Percentiles rank a stretch among this genome's conserved stretches.
These are phyloP conservation scores for Lindbergichthys nudifrons DNA, from an alignment of 2,797 vertebrate species.

Conservation along the genomic window DNA sequence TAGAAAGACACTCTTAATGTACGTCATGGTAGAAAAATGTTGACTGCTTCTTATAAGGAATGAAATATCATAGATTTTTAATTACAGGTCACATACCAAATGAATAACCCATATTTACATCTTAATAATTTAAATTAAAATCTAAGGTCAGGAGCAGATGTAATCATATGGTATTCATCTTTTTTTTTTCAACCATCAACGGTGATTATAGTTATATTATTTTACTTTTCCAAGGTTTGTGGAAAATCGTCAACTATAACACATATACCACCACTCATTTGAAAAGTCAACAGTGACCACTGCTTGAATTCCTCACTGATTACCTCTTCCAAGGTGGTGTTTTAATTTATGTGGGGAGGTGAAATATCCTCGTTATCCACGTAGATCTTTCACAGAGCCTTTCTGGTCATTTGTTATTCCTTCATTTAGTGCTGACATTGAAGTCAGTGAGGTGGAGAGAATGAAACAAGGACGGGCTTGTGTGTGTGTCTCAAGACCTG, in stretches of 20 bases:
- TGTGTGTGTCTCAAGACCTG: slow-evolving; percentile 35
- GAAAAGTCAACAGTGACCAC: slow-evolving; percentile 30
- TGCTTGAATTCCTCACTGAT: slow-evolving; percentile 32
- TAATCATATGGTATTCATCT: background rate
- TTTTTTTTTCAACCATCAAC: background rate
- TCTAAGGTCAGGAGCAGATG: background rate
- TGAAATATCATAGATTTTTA: background rate
- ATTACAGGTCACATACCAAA: background rate
- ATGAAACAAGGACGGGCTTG: slow-evolving; percentile 58
- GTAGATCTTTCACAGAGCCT: slow-evolving; percentile 20
- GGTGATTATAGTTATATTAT: background rate
- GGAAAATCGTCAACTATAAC: slow-evolving; percentile 36
- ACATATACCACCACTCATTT: slow-evolving; percentile 9
- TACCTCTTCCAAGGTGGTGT: slow-evolving; percentile 7
- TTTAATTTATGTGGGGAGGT: slow-evolving; percentile 39
- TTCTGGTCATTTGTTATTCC: slow-evolving; percentile 60
- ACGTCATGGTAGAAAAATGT: background rate
- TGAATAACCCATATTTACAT: background rate
- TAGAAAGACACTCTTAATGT: background rate
- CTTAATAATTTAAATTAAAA: background rate
- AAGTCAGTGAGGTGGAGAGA: slow-evolving; percentile 47
- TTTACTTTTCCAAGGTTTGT: slow-evolving; percentile 2
- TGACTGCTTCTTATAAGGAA: background rate
- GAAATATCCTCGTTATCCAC: slow-evolving; percentile 26
- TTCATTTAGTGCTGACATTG: slow-evolving; percentile 61